Evolutionary conservation across 2,888 invertebrate species (phyloP).

Genomic region (Thecophora atra): DNA sequence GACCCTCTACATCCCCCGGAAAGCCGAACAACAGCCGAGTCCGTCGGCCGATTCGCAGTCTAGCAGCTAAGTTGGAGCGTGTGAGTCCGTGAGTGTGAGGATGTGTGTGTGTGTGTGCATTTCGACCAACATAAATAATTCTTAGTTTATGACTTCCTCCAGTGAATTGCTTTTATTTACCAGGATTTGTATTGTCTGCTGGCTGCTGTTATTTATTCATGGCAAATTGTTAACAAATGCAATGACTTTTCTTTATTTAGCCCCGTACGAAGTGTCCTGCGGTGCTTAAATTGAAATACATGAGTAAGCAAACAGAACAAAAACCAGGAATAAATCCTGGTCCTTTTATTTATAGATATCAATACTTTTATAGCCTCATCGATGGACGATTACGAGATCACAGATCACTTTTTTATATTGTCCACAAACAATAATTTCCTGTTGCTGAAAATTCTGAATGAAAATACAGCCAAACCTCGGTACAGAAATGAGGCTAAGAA

Average conservation of each 20-base stretch:
- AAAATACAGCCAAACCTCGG: too few relatives aligned
- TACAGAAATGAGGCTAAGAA: too few relatives aligned
- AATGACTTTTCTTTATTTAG: background rate
- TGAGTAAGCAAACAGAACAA: too few relatives aligned
- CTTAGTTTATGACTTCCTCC: constrained; percentile 18
- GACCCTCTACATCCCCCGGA: background rate
- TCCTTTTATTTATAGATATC: background rate
- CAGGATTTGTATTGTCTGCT: background rate
- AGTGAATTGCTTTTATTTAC: background rate
- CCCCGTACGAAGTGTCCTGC: constrained; percentile 1
- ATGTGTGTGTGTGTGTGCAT: background rate
- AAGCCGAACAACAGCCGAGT: background rate
- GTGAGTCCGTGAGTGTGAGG: background rate
- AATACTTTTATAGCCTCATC: background rate
- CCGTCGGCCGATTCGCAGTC: background rate
- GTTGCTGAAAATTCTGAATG: too few relatives aligned
- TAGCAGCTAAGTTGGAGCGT: background rate
- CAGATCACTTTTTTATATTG: background rate
- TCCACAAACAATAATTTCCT: too few relatives aligned
- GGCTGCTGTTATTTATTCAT: background rate
- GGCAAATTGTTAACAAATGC: constrained; percentile 15
- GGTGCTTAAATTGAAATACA: background rate
- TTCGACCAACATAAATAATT: constrained; percentile 2
- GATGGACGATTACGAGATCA: background rate
- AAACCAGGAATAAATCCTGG: too few relatives aligned